Base-by-base conservation (phyloP, 92 coral and sea anemone genomes). In the Parazoanthus atlanticus region DNA sequence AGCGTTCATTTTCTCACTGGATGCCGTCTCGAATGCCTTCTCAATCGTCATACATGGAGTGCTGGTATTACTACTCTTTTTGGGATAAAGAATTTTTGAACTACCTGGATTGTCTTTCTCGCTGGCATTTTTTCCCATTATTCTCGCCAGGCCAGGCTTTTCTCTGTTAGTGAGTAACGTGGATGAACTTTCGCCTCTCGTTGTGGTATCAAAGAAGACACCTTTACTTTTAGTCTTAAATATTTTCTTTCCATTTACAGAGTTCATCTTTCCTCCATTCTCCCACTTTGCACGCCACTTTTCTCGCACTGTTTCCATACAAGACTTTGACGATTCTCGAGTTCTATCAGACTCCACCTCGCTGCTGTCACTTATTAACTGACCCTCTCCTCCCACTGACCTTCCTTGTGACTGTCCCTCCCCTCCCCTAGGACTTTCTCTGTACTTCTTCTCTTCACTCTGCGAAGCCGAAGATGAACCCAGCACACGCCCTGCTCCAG, bases 401-500 rank as follows among this genome's bases (percentile, higher is more conserved):
- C 30, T 5, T 34, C n/a, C 66, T 19, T 32, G 71, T 25, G 66
- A 31, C 26, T 43, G 34, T 12, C 9, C n/a, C 49, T 82, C 58
- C 30, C 34, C 46, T 64, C 23, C 86, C 52, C 23, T 65, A 21
- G 41, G 34, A 32, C 43, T 19, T 25, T 34, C 85, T 78, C 21
- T 34, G 40, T 49, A 8, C 30, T 34, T 17, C 49, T 52, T 49
- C 67, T 71, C 36, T 70, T n/a, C 61, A 64, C 19, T 33, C 56
- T 28, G 87, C 12, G 56, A 84, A 46, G 7, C 54, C 30, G 90
- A 25, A 9, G 13, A 43, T 52, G 96, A 85, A 17, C 96, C 97
- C 75, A 97, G 80, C 25, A 90, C 88, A 89, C 76, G 85, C 8
- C 99, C 99, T 74, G 85, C 40, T 9, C 99, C 98, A 87, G 94